These are phyloP conservation scores for Catocala sponsa DNA, from an alignment of 2,888 invertebrate species.

Conservation along the genomic window DNA sequence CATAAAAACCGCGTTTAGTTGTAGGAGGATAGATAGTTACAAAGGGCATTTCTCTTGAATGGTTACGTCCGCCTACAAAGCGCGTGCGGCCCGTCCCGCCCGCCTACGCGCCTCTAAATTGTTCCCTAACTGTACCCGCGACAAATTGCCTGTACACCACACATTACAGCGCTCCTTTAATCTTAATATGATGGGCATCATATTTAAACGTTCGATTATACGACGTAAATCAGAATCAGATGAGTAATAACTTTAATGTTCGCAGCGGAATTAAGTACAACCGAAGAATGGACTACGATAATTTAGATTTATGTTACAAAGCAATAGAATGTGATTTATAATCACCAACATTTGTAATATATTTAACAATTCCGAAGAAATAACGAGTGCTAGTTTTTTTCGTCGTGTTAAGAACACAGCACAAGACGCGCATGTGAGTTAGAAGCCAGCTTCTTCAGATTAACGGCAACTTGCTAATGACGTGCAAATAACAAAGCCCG, in stretches of 20 bases:
- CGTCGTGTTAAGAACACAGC: background rate
- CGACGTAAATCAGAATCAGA: conserved; percentile 22
- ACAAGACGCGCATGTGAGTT: conserved; percentile 6
- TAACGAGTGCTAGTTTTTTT: background rate
- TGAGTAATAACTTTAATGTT: conserved; percentile 6
- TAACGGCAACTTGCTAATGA: conserved; percentile 54
- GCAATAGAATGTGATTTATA: conserved; percentile 1
- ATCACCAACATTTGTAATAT: background rate
- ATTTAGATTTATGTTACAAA: background rate
- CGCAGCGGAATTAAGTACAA: background rate
- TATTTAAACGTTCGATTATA: conserved; percentile 33
- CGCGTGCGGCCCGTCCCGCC: conserved; percentile 69
- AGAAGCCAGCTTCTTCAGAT: conserved; percentile 30
- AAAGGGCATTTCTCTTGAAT: conserved; percentile 76
- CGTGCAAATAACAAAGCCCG: conserved; percentile 50
- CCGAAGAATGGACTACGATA: conserved; percentile 13
- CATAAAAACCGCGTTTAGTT: conserved; percentile 71
- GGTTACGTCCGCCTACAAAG: conserved; percentile 73
- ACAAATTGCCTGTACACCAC: conserved; percentile 76
- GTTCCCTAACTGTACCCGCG: conserved; percentile 78
- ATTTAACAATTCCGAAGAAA: too few relatives aligned
- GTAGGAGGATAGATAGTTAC: conserved; percentile 66
- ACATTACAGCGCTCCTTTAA: conserved; percentile 65
- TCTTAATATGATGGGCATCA: conserved; percentile 64
- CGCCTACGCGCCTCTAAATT: conserved; percentile 81